Conservation (phyloP, 92 coral and sea anemone species). For the Heliopora coerulea region DNA sequence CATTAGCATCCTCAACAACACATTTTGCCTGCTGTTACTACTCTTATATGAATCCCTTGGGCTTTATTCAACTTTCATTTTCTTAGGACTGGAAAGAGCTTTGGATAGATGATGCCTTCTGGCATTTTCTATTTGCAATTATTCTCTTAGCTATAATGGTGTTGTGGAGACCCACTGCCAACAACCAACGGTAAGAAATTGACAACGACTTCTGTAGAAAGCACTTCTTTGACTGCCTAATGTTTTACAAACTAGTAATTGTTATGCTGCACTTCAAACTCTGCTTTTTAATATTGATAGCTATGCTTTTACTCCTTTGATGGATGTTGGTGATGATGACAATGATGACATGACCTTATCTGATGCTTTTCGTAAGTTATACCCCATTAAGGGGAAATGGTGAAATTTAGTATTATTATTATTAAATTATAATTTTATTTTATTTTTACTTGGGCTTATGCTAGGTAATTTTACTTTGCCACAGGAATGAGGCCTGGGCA, state of each 20-base stretch:
- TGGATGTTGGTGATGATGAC: conserved; percentile 79
- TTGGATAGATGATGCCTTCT: conserved; percentile 98
- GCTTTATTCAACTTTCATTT: background rate
- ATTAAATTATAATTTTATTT: too few relatives aligned
- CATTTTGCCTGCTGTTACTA: too few relatives aligned
- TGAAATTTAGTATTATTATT: too few relatives aligned
- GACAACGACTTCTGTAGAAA: too few relatives aligned
- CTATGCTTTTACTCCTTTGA: conserved; percentile 94
- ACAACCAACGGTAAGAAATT: conserved; percentile 98
- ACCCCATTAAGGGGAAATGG: background rate
- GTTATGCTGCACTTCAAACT: too few relatives aligned
- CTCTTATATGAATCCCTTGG: background rate
- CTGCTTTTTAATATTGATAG: too few relatives aligned
- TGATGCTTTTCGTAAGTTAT: conserved; percentile 75
- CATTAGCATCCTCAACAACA: background rate
- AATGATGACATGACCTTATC: conserved; percentile 88
- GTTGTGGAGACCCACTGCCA: conserved; percentile 96
- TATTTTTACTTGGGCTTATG: too few relatives aligned
- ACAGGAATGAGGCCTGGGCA: too few relatives aligned
- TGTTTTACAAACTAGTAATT: too few relatives aligned
- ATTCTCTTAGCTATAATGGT: conserved; percentile 90
- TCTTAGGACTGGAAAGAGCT: conserved; percentile 92
- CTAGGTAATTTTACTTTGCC: too few relatives aligned
- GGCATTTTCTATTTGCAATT: conserved; percentile 96
- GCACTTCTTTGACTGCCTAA: too few relatives aligned